A percentile compares a stretch with the other conserved stretches of the same genome.
These are phyloP conservation scores for Carposina sasakii DNA, from an alignment of 1,140 invertebrate species.

Conservation along the genomic window DNA sequence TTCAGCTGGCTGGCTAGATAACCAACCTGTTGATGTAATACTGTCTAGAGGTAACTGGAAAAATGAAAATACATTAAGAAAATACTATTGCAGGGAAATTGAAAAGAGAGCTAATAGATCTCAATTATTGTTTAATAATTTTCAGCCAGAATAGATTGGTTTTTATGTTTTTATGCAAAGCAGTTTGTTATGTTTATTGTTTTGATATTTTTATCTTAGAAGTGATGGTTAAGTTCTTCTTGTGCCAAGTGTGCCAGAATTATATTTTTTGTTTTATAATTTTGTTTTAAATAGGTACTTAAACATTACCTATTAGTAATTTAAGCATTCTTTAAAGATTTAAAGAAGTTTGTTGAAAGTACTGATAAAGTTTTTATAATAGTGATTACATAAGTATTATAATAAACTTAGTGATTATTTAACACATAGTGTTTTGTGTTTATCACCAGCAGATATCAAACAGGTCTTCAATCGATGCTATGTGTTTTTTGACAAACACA, in stretches of 20 bases:
- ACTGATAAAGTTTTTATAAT: no score
- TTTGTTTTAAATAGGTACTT: no score
- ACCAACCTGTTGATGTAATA: slow-evolving; percentile 16
- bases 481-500: slow-evolving; percentile 10
- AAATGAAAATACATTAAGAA: slow-evolving; percentile 6
- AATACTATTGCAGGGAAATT: slow-evolving; percentile 12
- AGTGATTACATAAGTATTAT: no score
- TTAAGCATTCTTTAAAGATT: no score
- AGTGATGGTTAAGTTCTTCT: no score
- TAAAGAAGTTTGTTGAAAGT: no score
- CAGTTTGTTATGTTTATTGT: not conserved
- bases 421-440: slow-evolving; percentile 16
- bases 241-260: no score
- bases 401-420: slow-evolving; percentile 1
- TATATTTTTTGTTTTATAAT: no score
- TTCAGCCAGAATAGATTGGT: slow-evolving; percentile 2
- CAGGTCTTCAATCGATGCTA: slow-evolving; percentile 7
- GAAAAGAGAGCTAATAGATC: slow-evolving; percentile 1
- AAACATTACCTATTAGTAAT: no score
- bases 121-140: slow-evolving; percentile 3
- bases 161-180: not conserved
- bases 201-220: no score
- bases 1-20: slow-evolving; percentile 7
- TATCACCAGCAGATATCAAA: slow-evolving; percentile 9
- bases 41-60: slow-evolving; percentile 15